Conservation (phyloP, 2,797 vertebrate genomes). For the Lagorchestes hirsutus region DNA sequence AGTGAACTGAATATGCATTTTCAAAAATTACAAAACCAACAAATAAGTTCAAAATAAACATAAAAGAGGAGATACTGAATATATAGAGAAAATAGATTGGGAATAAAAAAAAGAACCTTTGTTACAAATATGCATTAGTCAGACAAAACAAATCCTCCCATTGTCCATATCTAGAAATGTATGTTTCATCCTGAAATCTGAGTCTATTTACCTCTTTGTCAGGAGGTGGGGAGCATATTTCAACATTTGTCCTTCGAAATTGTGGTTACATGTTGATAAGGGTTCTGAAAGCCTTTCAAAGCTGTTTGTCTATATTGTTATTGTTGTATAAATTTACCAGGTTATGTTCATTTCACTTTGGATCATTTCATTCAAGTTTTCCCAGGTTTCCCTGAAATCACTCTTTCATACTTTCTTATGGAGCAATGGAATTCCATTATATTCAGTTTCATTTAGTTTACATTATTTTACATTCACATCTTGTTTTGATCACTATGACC, state of each 20-base stretch:
- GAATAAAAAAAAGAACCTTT: neutral
- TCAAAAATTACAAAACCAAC: neutral
- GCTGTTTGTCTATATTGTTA: neutral
- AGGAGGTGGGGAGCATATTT: neutral
- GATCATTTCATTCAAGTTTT: neutral
- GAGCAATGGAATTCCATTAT: neutral
- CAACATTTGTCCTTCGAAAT: neutral
- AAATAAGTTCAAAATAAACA: neutral
- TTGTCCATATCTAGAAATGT: neutral
- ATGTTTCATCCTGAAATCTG: neutral
- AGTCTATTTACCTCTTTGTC: neutral
- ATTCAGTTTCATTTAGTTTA: neutral
- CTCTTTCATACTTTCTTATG: neutral
- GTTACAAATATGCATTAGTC: neutral
- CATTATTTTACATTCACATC: neutral
- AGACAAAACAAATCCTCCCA: neutral
- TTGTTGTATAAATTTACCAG: neutral
- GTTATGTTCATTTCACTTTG: neutral
- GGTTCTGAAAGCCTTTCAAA: neutral
- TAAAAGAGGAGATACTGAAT: neutral
- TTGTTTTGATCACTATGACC: neutral
- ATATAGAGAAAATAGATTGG: no score
- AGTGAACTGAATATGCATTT: neutral
- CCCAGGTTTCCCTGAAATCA: neutral
- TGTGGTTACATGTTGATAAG: neutral